A percentile compares a stretch with the other conserved stretches of the same genome.
Evolutionary conservation across 2,113 vertebrate genomes (phyloP).

Genomic region (Panthera leo): DNA sequence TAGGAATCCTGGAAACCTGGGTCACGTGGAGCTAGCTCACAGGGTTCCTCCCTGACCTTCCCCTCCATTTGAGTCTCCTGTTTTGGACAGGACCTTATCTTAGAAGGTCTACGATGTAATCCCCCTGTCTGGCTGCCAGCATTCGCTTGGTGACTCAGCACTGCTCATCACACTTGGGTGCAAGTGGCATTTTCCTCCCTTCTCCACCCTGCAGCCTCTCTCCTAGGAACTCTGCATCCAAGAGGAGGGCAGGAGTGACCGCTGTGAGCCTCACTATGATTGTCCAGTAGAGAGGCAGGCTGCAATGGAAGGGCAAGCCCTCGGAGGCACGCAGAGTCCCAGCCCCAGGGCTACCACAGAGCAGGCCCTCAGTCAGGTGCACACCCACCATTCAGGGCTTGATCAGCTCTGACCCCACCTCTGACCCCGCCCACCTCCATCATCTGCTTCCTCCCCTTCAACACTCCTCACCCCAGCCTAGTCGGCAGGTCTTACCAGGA

Average conservation of each 20-base stretch:
- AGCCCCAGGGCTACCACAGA: no score
- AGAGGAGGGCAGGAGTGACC: accelerated
- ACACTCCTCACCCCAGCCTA: not conserved
- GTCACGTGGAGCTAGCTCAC: accelerated
- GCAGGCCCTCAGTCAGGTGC: accelerated
- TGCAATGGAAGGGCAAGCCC: not conserved
- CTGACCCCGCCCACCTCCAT: not conserved
- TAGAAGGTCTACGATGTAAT: not conserved
- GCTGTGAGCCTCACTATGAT: not conserved
- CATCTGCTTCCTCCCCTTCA: not conserved
- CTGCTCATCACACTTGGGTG: not conserved
- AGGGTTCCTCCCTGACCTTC: not conserved
- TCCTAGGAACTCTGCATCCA: not conserved
- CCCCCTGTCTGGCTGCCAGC: not conserved
- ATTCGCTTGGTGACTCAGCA: accelerated
- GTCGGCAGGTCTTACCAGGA: conserved; percentile 60
- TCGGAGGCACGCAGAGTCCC: accelerated
- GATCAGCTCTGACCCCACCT: no score
- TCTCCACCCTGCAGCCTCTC: not conserved
- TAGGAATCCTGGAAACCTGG: not conserved
- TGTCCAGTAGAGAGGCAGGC: not conserved
- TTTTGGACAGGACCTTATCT: not conserved
- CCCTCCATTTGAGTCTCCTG: accelerated
- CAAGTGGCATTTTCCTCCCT: no score
- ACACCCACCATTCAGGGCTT: not conserved